Evolutionary conservation across 2,888 invertebrate genomes (phyloP), one percentile per base, ranked within the genome.

Genomic region (Tetragonisca angustula): DNA sequence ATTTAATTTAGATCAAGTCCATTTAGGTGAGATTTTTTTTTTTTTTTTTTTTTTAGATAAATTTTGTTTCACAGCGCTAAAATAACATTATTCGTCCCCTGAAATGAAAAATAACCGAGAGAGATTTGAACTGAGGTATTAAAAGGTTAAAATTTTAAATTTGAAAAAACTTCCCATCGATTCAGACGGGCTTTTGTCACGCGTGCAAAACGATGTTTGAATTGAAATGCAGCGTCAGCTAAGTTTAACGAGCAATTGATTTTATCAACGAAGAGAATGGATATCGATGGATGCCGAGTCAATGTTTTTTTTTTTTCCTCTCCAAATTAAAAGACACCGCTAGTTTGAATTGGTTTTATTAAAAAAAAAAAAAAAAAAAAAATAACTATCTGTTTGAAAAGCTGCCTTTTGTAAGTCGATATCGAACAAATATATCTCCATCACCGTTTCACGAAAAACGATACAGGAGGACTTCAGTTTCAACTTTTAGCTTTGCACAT

Each of bases 221-320:
- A 43, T 72, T 0, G 17, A 43, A 13, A 49, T 11, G 62, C 62
- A 43, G 54, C 77, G 52, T 43, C 36, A 13, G 62, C 36, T 27
- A 43, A 64, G 32, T 78, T 65, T 65, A 77, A 77, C 73, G 73
- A 74, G 52, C 24, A 54, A 76, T 54, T 62, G 49, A 76, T 65
- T 24, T 70, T 78, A 27, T 54, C n/a, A 49, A 49, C 21, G 43
- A 50, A 56, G 56, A 56, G 56, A 73, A 64, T 78, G 64, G 64
- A 56, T 65, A 78, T 65, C 32, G 17, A 27, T 13, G 43, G 49
- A 49, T 32, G 36, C 13, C 49, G 27, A n/a, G n/a, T 64, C 27
- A 0, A 27, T 43, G 52, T 54, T 77, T 77, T 64, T n/a, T 64
- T 6, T 9, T 43, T 43, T 9, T 43, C 11, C 9, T 43, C 9